Base-by-base conservation (phyloP, 2,113 vertebrate species). In the Takifugu flavidus region DNA sequence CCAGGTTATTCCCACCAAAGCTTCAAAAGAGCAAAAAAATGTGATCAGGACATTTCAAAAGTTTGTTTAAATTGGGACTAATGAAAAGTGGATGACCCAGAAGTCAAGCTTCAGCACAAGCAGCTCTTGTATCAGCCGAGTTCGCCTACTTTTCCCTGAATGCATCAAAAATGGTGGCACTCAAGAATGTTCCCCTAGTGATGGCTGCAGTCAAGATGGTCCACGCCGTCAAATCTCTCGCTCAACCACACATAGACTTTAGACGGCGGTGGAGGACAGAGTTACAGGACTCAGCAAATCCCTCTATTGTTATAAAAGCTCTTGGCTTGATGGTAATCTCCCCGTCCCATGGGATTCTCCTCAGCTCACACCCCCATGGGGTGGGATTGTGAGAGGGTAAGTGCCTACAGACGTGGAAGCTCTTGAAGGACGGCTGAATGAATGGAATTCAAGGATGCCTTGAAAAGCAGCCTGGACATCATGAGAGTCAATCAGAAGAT, bases 321-420 rank as follows among this genome's bases (percentile, higher is more conserved):
- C 70, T 56, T 45, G 75, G 65, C 63, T 82, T 82, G 81, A 87
- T 86, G 68, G 69, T 90, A 89, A 89, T 89, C 85, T 86, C 78
- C 56, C 72, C 26, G 62, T 82, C 80, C 77, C 76, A 69, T 71
- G 72, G 83, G 81, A 82, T 86, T 79, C 73, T 85, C 75, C 69
- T 85, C 75, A 75, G 54, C 80, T 87, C 83, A 86, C 86, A 81
- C 82, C 80, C 86, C 79, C 80, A 72, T 67, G 78, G 74, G 85
- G 72, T 84, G 86, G 76, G 74, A 77, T 87, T 85, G 80, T 76
- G 74, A 80, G 67, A 59, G 77, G 76, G 64, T 78, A 78, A 82
- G 71, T 74, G 80, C 83, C 82, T 79, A 67, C 72, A 73, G 81
- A 88, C 65, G 65, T 62, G 60, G 80, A 59, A 53, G 70, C 76